phyloP scores from a whole-genome alignment of 2,888 invertebrate species.

The Epistrophe eligans region DNA sequence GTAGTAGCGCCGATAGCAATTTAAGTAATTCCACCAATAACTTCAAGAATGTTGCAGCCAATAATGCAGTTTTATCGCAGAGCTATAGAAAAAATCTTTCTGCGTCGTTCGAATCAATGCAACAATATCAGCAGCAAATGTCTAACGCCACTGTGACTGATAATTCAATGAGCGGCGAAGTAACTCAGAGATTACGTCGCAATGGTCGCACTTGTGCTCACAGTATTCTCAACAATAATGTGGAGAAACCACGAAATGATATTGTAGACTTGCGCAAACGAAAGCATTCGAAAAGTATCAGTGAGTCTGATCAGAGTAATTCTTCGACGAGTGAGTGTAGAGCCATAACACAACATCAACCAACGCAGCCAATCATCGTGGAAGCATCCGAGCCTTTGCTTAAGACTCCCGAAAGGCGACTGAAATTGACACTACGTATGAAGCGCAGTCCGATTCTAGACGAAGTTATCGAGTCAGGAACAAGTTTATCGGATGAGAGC shows the following conservation, averaged over 20 bases:
- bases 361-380: constrained; percentile 9
- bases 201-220: constrained; percentile 57
- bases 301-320: constrained; percentile 66
- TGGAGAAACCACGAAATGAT: constrained; percentile 12
- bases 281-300: constrained; percentile 69
- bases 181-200: constrained; percentile 57
- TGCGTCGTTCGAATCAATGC: constrained; percentile 80
- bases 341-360: constrained; percentile 17
- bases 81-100: constrained; percentile 82
- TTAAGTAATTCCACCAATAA: constrained; percentile 71
- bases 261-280: constrained; percentile 50
- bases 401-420: constrained; percentile 84
- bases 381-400: constrained; percentile 79
- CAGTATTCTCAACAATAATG: constrained; percentile 33
- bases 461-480: constrained; percentile 92
- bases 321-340: constrained; percentile 60
- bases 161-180: constrained; percentile 17
- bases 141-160: constrained; percentile 42
- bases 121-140: constrained; percentile 51
- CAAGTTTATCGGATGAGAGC: constrained; percentile 87
- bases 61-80: constrained; percentile 75
- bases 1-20: constrained; percentile 76
- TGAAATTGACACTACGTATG: constrained; percentile 93
- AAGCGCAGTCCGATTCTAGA: constrained; percentile 94
- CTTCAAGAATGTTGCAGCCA: constrained; percentile 30